A percentile compares a stretch with the other conserved stretches of the same genome.
phyloP scores from a whole-genome alignment of 2,888 invertebrate genomes.

The Acrocyrtus sp. region DNA sequence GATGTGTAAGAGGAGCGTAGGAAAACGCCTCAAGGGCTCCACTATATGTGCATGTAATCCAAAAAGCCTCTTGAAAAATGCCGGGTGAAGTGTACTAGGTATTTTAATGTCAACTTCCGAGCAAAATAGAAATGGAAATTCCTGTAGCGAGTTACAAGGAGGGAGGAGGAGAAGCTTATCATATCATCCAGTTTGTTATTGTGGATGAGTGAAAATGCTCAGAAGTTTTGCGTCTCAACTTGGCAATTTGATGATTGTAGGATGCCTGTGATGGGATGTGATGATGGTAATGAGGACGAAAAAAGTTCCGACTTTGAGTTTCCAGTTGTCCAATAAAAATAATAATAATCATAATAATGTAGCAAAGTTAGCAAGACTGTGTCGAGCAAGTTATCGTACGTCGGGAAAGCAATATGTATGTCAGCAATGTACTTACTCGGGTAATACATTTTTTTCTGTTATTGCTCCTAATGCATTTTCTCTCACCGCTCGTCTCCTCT shows the following conservation, averaged over 20 bases:
- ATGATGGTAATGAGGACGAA: background rate
- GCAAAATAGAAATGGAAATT: too few relatives aligned
- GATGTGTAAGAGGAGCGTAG: too few relatives aligned
- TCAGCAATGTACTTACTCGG: too few relatives aligned
- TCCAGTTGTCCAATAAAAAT: background rate
- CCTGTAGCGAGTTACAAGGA: too few relatives aligned
- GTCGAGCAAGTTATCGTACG: background rate
- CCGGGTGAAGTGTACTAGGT: conserved; percentile 21
- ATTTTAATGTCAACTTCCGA: conserved; percentile 21
- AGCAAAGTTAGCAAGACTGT: background rate
- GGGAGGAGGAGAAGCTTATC: too few relatives aligned
- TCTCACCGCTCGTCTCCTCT: background rate
- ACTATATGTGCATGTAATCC: conserved; percentile 24
- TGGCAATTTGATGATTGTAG: too few relatives aligned
- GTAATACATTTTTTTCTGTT: too few relatives aligned
- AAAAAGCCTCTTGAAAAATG: conserved; percentile 26
- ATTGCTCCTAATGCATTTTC: background rate
- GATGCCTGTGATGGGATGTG: background rate
- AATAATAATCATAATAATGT: background rate
- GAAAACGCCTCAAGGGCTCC: conserved; percentile 22
- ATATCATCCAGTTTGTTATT: background rate
- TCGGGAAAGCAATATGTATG: too few relatives aligned
- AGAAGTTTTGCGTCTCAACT: too few relatives aligned
- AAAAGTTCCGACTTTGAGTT: background rate
- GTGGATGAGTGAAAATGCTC: background rate